A percentile compares a stretch with the other conserved stretches of the same genome.
Evolutionary conservation across 1,140 invertebrate species (phyloP).

Genomic region (Brachionus angularis): DNA sequence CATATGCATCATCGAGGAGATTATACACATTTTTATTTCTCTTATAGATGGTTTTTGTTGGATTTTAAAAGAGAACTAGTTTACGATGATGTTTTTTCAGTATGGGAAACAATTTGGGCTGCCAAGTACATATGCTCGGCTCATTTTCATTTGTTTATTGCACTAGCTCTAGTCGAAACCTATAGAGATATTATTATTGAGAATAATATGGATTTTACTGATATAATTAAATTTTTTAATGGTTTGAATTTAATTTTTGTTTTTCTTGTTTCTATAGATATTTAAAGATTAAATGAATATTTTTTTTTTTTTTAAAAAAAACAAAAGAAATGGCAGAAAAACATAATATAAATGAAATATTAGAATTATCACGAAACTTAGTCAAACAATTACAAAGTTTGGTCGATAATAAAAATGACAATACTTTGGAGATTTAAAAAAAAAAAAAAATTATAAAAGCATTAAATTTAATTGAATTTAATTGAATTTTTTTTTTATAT

Average conservation of each 20-base stretch:
- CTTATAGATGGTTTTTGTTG: slow-evolving; percentile 82
- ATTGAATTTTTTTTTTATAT: no score
- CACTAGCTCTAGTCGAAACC: slow-evolving; percentile 80
- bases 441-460: no score
- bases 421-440: not conserved
- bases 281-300: slow-evolving; percentile 46
- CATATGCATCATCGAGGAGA: slow-evolving; percentile 89
- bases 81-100: slow-evolving; percentile 83
- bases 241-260: slow-evolving; percentile 62
- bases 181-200: slow-evolving; percentile 88
- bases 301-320: no score
- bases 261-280: not conserved
- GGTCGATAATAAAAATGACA: slow-evolving; percentile 61
- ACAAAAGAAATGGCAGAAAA: slow-evolving; percentile 95
- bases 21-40: slow-evolving; percentile 94
- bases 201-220: slow-evolving; percentile 93
- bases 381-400: slow-evolving; percentile 80
- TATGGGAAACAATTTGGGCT: slow-evolving; percentile 95
- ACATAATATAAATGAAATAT: slow-evolving; percentile 76
- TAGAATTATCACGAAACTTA: slow-evolving; percentile 74
- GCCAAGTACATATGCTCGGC: slow-evolving; percentile 75
- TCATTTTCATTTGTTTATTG: slow-evolving; percentile 87
- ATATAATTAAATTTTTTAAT: slow-evolving; percentile 96
- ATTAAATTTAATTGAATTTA: no score
- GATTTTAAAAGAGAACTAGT: slow-evolving; percentile 79